phyloP scores from a whole-genome alignment of 1,140 invertebrate species.

The Drosophila serrata region DNA sequence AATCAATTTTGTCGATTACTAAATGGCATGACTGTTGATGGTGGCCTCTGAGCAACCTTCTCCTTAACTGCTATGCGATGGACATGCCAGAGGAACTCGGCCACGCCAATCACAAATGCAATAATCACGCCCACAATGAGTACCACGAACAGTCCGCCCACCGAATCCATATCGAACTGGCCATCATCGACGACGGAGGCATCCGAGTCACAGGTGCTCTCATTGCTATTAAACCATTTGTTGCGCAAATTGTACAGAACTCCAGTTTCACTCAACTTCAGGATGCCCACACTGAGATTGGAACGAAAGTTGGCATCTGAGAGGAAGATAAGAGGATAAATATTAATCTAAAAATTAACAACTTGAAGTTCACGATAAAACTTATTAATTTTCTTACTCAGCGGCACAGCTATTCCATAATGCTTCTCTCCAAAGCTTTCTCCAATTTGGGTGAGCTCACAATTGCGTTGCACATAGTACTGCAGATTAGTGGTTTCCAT shows the following conservation, averaged over 20 bases:
- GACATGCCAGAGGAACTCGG: constrained; percentile 95
- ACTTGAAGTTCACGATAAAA: too few species aligned
- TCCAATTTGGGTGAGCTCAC: constrained; percentile 92
- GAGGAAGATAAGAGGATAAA: neutral
- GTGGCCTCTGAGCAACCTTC: constrained; percentile 82
- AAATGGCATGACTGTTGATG: neutral
- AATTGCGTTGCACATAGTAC: constrained; percentile 91
- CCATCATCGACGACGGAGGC: constrained; percentile 77
- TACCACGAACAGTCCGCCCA: constrained; percentile 96
- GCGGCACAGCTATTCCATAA: constrained; percentile 86
- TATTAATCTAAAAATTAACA: too few species aligned
- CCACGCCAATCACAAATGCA: constrained; percentile 89
- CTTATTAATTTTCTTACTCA: too few species aligned
- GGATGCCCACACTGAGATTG: constrained; percentile 90
- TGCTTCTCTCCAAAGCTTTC: constrained; percentile 92
- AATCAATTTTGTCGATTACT: constrained; percentile 1
- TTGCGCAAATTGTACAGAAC: constrained; percentile 90
- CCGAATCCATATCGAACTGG: constrained; percentile 91
- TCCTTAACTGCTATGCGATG: constrained; percentile 91
- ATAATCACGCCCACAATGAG: constrained; percentile 89
- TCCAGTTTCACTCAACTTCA: constrained; percentile 93
- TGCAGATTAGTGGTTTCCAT: constrained; percentile 95
- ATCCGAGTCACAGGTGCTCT: constrained; percentile 34
- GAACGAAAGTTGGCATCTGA: constrained; percentile 87
- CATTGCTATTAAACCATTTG: constrained; percentile 91